Conservation (phyloP, 2,888 invertebrate species). For the Gari tellinella region DNA sequence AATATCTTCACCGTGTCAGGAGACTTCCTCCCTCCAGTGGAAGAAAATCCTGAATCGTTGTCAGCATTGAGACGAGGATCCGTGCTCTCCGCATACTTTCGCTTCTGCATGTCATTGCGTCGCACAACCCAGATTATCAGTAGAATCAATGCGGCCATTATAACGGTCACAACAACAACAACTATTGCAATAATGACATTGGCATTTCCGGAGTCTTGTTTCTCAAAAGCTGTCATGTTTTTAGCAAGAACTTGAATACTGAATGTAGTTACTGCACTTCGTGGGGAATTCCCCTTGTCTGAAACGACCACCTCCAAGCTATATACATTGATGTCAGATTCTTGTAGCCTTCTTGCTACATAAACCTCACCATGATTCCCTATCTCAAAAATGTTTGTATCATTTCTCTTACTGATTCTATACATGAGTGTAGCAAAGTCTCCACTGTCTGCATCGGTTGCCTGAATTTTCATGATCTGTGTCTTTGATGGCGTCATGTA, state of each 20-base stretch:
- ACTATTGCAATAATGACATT: conserved; percentile 70
- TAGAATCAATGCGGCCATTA: conserved; percentile 72
- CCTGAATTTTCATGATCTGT: conserved; percentile 66
- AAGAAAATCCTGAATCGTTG: conserved; percentile 36
- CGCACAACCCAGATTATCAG: conserved; percentile 72
- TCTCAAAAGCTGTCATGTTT: conserved; percentile 51
- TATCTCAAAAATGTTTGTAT: conserved; percentile 61
- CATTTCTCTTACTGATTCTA: conserved; percentile 68
- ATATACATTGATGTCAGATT: conserved; percentile 63
- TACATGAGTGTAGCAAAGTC: conserved; percentile 68
- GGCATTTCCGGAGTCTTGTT: conserved; percentile 30
- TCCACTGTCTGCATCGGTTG: conserved; percentile 72
- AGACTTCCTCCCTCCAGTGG: conserved; percentile 40
- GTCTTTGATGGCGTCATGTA: conserved; percentile 70
- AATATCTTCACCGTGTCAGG: conserved; percentile 34
- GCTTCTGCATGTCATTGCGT: conserved; percentile 65
- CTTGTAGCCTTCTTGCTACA: conserved; percentile 48
- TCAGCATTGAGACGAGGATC: conserved; percentile 20
- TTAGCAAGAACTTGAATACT: conserved; percentile 63
- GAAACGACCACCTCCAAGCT: conserved; percentile 65
- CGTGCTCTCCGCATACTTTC: conserved; percentile 52
- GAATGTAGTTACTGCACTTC: conserved; percentile 51
- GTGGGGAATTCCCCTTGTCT: conserved; percentile 67
- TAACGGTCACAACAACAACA: conserved; percentile 71
- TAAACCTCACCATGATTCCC: conserved; percentile 62